Percentiles rank a stretch among this genome's conserved stretches.
phyloP scores from a whole-genome alignment of 2,888 invertebrate genomes.

The Coleophora deauratella region DNA sequence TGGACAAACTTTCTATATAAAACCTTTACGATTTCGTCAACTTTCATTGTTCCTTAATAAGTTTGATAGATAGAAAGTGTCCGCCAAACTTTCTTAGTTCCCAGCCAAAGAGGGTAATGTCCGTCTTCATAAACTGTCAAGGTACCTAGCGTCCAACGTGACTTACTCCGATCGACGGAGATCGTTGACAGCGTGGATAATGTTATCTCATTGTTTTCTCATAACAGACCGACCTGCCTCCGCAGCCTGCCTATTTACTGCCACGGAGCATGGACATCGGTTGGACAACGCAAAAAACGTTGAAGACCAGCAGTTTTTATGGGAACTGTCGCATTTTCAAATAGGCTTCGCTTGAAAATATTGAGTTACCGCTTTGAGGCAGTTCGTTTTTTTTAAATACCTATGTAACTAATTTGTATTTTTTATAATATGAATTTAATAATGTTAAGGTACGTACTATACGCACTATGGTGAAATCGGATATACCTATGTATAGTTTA shows the following conservation, averaged over 20 bases:
- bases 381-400: too few relatives aligned
- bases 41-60: conserved; percentile 14
- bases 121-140: conserved; percentile 30
- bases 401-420: too few relatives aligned
- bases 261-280: too few relatives aligned
- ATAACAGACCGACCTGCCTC: conserved; percentile 1
- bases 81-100: conserved; percentile 21
- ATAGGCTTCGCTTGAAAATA: too few relatives aligned
- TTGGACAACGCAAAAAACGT: too few relatives aligned
- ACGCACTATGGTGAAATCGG: too few relatives aligned
- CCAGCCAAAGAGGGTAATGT: conserved; percentile 31
- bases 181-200: conserved; percentile 50
- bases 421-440: too few relatives aligned
- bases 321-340: too few relatives aligned
- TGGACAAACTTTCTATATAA: conserved; percentile 24
- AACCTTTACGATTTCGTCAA: conserved; percentile 21
- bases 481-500: too few relatives aligned
- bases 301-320: too few relatives aligned
- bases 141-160: conserved; percentile 33
- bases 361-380: too few relatives aligned
- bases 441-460: too few relatives aligned
- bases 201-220: conserved; percentile 41
- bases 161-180: conserved; percentile 32
- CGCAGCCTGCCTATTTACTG: conserved; percentile 3
- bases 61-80: conserved; percentile 23